A percentile compares a stretch with the other conserved stretches of the same genome.
Evolutionary conservation across 2,888 invertebrate species (phyloP).

Genomic region (Coelopa pilipes): DNA sequence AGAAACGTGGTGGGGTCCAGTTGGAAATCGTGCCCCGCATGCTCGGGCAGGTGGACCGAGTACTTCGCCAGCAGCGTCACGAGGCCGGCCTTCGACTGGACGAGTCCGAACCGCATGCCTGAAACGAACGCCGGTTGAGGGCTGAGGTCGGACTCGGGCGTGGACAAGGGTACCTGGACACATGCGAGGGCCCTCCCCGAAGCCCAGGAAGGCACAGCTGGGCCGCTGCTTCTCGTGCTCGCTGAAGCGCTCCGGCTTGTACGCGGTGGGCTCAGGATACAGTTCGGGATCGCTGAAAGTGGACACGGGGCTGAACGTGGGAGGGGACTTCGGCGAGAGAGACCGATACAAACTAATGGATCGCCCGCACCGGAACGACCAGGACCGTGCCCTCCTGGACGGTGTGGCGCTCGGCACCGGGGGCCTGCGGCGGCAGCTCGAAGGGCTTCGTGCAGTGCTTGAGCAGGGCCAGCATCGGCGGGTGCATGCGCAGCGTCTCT

Average conservation of each 20-base stretch:
- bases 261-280: slow-evolving; percentile 49
- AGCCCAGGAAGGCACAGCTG: slow-evolving; percentile 53
- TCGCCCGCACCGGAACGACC: slow-evolving; percentile 55
- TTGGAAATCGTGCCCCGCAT: slow-evolving; percentile 38
- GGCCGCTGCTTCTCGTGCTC: slow-evolving; percentile 38
- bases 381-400: slow-evolving; percentile 49
- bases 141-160: background rate
- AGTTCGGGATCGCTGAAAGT: slow-evolving; percentile 50
- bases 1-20: slow-evolving; percentile 54
- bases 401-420: slow-evolving; percentile 16
- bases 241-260: slow-evolving; percentile 53
- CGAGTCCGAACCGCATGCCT: slow-evolving; percentile 56
- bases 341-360: slow-evolving; percentile 52
- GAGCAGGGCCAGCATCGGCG: slow-evolving; percentile 54
- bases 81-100: slow-evolving; percentile 55
- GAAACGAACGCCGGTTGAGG: background rate
- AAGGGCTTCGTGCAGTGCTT: slow-evolving; percentile 56
- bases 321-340: background rate
- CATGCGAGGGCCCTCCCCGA: slow-evolving; percentile 59
- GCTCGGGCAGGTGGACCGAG: slow-evolving; percentile 44
- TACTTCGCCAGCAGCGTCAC: slow-evolving; percentile 49
- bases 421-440: slow-evolving; percentile 47
- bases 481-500: slow-evolving; percentile 57
- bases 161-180: slow-evolving; percentile 55
- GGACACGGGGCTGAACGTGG: background rate